Evolutionary conservation across 2,113 vertebrate species (phyloP).

Genomic region (Lonchura striata): DNA sequence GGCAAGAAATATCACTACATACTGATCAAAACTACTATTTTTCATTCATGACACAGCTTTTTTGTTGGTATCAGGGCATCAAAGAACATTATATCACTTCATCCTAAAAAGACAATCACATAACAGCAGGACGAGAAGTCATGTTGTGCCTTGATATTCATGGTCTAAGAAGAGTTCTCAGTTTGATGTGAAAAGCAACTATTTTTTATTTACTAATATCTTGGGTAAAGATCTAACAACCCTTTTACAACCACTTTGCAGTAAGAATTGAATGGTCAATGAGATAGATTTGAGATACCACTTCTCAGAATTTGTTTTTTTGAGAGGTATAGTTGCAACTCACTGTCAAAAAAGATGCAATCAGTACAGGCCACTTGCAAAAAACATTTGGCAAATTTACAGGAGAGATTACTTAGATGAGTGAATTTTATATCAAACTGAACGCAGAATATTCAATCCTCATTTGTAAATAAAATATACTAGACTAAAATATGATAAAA

Average conservation of each 20-base stretch:
- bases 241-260: background rate
- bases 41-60: background rate
- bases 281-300: background rate
- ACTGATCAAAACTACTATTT: background rate
- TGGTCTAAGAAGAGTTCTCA: background rate
- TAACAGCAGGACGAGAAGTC: background rate
- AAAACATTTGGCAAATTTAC: background rate
- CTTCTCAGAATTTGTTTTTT: background rate
- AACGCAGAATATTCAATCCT: background rate
- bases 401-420: background rate
- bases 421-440: background rate
- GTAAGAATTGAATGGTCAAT: background rate
- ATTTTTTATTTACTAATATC: background rate
- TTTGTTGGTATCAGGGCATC: background rate
- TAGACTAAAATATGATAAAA: background rate
- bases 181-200: background rate
- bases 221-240: background rate
- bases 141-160: background rate
- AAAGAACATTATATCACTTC: background rate
- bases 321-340: background rate
- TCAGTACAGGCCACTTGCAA: background rate
- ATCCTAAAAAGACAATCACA: background rate
- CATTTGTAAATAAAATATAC: background rate
- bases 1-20: background rate
- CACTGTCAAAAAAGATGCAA: background rate